These are phyloP conservation scores for Aix galericulata DNA, from an alignment of 2,113 vertebrate genomes.

Conservation along the genomic window DNA sequence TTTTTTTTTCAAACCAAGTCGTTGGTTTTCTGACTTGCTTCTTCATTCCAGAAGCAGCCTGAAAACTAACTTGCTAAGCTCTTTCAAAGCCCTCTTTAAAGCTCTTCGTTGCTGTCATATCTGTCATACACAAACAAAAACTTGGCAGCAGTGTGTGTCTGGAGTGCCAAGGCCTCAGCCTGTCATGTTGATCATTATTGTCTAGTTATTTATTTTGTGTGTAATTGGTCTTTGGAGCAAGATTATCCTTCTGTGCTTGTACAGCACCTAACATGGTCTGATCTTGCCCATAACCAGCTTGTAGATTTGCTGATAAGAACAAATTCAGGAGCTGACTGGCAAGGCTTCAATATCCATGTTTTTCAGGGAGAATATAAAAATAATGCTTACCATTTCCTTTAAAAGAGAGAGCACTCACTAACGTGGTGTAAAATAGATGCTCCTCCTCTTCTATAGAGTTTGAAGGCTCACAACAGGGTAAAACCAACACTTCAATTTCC, in stretches of 20 bases:
- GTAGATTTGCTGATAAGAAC: not conserved
- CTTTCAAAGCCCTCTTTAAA: conserved; percentile 20
- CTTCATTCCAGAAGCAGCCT: not conserved
- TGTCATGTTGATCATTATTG: not conserved
- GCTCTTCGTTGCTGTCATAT: conserved; percentile 17
- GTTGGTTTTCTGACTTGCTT: not conserved
- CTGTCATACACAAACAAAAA: conserved; percentile 33
- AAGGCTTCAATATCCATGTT: not conserved
- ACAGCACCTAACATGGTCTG: conserved; percentile 2
- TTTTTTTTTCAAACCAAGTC: not conserved
- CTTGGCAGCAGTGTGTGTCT: conserved; percentile 33
- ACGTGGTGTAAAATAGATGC: not conserved
- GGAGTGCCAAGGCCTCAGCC: conserved; percentile 32
- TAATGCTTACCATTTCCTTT: not conserved
- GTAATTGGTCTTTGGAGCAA: conserved; percentile 7
- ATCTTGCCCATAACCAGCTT: not conserved
- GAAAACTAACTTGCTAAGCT: conserved; percentile 18
- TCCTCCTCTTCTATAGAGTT: not conserved
- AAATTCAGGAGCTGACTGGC: not conserved
- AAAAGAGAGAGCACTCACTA: not conserved
- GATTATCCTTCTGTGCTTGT: conserved; percentile 39
- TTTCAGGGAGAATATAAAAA: not conserved
- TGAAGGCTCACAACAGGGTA: not conserved
- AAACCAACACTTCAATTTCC: not conserved
- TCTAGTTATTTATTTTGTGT: conserved; percentile 33